A percentile compares a stretch with the other conserved stretches of the same genome.
These are phyloP conservation scores for Corvus cornix DNA, from an alignment of 2,113 vertebrate genomes.

Conservation along the genomic window DNA sequence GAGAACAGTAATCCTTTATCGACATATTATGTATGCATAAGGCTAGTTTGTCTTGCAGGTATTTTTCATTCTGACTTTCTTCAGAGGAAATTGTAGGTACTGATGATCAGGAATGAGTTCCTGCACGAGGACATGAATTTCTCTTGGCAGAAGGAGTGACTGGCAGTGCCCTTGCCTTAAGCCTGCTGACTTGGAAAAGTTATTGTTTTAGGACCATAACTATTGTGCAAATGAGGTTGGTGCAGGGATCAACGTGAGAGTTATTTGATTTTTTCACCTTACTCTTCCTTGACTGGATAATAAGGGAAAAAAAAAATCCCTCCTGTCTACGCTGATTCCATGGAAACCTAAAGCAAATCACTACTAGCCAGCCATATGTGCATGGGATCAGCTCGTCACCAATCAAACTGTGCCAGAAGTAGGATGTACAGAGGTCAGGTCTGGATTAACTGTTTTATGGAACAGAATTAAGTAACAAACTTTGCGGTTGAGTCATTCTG, in stretches of 20 bases:
- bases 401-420: neutral
- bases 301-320: too few relatives aligned
- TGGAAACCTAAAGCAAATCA: neutral
- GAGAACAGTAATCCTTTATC: neutral
- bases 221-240: neutral
- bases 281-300: neutral
- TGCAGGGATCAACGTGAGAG: neutral
- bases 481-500: neutral
- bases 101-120: neutral
- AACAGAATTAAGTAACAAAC: neutral
- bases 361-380: neutral
- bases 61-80: neutral
- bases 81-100: neutral
- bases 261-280: neutral
- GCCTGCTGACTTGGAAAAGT: neutral
- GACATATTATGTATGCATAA: neutral
- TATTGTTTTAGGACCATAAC: neutral
- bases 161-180: neutral
- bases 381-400: neutral
- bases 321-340: neutral
- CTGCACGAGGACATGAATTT: neutral
- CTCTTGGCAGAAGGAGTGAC: neutral
- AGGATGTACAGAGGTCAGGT: neutral
- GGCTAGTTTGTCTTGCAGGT: neutral
- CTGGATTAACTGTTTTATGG: constrained; percentile 45